Conservation (phyloP, 2,113 vertebrate genomes). For the Mirza zaza region DNA sequence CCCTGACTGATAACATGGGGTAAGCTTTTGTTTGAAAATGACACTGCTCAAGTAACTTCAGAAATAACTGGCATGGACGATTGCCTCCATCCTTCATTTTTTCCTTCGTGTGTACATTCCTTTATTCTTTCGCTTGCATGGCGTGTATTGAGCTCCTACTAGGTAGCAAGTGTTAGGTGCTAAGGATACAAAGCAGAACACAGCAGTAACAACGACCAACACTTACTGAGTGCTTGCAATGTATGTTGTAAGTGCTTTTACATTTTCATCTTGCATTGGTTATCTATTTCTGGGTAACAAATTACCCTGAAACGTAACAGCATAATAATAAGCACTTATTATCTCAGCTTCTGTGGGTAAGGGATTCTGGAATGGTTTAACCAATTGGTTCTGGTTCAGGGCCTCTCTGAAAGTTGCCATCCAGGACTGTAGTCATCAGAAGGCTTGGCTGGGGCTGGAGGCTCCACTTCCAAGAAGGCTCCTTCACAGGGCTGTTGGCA, state of each 20-base stretch:
- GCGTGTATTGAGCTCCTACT: neutral
- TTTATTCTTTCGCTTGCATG: neutral
- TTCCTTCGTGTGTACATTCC: neutral
- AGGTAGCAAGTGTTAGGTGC: neutral
- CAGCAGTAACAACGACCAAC: neutral
- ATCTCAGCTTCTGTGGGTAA: neutral
- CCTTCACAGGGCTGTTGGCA: neutral
- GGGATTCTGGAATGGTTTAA: neutral
- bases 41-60: constrained; percentile 15
- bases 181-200: neutral
- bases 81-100: neutral
- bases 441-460: neutral
- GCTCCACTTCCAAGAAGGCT: neutral
- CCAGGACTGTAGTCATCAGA: neutral
- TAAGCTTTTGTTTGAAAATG: constrained; percentile 27
- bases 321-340: neutral
- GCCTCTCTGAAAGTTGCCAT: neutral
- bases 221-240: neutral
- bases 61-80: neutral
- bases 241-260: neutral
- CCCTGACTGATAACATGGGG: neutral
- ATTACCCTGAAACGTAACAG: neutral
- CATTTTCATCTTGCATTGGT: neutral
- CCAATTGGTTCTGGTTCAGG: neutral
- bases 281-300: neutral